Conservation (phyloP, 2,113 vertebrate species). For the Laticauda colubrina region DNA sequence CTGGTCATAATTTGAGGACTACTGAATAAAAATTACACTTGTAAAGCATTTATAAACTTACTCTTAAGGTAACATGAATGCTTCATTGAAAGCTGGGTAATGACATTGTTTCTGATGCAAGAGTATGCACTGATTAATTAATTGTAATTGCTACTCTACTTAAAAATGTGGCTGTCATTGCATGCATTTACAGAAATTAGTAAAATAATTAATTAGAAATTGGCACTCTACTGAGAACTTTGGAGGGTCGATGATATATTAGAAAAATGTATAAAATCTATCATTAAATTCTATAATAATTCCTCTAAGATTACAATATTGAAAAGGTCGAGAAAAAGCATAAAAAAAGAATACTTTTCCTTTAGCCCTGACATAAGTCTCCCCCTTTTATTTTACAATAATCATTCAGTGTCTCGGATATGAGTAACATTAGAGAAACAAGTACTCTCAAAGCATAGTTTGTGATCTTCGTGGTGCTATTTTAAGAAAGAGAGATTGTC, state of each 20-base stretch:
- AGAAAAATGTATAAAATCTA: neutral
- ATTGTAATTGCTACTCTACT: neutral
- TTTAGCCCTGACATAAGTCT: neutral
- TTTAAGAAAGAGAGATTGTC: neutral
- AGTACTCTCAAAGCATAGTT: neutral
- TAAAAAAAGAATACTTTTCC: neutral
- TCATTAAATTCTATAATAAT: neutral
- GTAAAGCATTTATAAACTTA: neutral
- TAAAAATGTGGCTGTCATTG: neutral
- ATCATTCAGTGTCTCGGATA: neutral
- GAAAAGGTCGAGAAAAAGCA: neutral
- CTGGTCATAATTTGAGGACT: neutral
- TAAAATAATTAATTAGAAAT: neutral
- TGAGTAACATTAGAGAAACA: neutral
- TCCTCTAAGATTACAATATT: neutral
- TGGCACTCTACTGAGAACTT: neutral
- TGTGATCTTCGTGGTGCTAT: neutral
- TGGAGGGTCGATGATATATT: neutral
- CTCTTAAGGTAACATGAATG: neutral
- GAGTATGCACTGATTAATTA: neutral
- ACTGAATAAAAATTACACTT: neutral
- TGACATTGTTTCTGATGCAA: neutral
- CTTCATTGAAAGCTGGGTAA: neutral
- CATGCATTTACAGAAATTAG: neutral
- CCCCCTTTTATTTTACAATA: neutral